Conservation (phyloP, 2,113 vertebrate species). For the Myocastor coypus region DNA sequence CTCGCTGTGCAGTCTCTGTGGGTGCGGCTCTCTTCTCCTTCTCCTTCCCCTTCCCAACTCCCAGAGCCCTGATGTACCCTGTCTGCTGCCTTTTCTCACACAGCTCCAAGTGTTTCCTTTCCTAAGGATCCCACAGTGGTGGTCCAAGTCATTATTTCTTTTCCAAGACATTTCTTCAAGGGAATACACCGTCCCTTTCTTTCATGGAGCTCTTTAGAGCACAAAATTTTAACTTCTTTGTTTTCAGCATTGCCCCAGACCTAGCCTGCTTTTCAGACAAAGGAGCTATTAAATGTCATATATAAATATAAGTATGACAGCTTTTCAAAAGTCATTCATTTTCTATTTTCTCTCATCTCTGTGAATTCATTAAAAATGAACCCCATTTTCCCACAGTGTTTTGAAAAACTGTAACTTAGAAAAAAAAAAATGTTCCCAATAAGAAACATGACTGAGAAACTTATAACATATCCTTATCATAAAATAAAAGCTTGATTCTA, state of each 20-base stretch:
- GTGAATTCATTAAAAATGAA: background rate
- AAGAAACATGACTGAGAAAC: constrained; percentile 18
- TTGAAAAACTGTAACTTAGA: background rate
- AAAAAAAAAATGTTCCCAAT: background rate
- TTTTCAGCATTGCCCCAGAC: background rate
- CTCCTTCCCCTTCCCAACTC: background rate
- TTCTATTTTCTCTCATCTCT: background rate
- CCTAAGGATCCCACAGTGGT: background rate
- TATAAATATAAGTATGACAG: background rate
- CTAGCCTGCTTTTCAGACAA: background rate
- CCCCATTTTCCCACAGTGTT: background rate
- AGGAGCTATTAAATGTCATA: constrained; percentile 12
- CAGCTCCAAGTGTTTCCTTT: background rate
- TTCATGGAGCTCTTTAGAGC: background rate
- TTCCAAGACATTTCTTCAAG: background rate
- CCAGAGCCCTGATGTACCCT: background rate
- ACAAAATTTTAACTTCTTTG: background rate
- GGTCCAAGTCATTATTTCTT: background rate
- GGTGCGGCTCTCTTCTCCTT: background rate
- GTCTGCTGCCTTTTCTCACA: background rate
- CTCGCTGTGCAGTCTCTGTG: no score
- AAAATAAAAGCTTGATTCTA: background rate
- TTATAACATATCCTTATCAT: background rate
- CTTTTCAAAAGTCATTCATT: background rate
- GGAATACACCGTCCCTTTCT: background rate